Percentiles rank a stretch among this genome's conserved stretches.
Conservation (phyloP, 1,140 invertebrate species). For the Trinorchestia longiramus region DNA sequence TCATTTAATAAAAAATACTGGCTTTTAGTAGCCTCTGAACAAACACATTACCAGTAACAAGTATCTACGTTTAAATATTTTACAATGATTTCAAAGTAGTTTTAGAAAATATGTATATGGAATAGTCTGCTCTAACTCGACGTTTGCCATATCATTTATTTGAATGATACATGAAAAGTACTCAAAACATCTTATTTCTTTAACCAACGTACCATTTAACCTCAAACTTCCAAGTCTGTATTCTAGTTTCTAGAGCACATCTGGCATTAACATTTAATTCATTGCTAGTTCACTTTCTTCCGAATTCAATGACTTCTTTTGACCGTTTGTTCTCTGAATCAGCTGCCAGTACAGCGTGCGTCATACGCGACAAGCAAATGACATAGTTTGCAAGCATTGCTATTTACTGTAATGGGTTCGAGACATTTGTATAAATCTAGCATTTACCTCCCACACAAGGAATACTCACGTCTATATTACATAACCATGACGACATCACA, state of each 20-base stretch:
- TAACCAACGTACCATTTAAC: neutral
- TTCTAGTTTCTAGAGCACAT: too few species aligned
- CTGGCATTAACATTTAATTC: neutral
- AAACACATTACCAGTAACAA: neutral
- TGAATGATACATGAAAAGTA: neutral
- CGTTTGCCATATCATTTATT: neutral
- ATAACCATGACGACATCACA: neutral
- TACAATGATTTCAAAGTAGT: too few species aligned
- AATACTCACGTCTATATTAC: neutral
- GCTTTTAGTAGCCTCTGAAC: neutral
- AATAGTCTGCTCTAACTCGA: too few species aligned
- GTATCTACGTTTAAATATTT: too few species aligned
- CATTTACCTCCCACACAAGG: neutral
- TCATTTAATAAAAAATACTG: neutral
- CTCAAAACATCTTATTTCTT: neutral
- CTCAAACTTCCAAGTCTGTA: neutral
- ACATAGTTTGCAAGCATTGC: neutral
- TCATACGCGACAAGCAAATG: neutral
- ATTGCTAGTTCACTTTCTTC: neutral
- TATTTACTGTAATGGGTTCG: neutral
- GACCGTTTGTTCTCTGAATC: neutral
- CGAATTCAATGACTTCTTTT: neutral
- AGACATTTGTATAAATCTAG: neutral
- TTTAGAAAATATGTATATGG: too few species aligned
- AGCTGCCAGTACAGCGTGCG: neutral